phyloP scores from a whole-genome alignment of 2,797 vertebrate species.

The Malurus leucopterus region DNA sequence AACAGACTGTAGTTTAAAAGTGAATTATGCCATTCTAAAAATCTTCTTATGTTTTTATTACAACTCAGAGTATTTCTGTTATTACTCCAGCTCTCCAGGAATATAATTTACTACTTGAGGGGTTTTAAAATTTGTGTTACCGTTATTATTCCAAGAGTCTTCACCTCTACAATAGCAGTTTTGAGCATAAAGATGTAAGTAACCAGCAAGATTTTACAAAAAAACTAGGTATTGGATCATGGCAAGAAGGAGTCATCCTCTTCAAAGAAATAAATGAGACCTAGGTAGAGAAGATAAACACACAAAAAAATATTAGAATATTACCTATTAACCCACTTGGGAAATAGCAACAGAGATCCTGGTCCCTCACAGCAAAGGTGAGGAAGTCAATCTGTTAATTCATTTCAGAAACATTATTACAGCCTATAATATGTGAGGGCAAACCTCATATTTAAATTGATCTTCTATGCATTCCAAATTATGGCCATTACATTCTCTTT shows the following conservation, averaged over 20 bases:
- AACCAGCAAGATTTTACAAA: not conserved
- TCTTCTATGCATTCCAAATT: not conserved
- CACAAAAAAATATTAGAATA: not conserved
- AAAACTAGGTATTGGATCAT: not conserved
- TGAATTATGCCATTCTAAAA: conserved; percentile 27
- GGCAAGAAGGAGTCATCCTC: not conserved
- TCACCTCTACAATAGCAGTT: not conserved
- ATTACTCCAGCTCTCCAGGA: not conserved
- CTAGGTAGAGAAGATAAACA: not conserved
- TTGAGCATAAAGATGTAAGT: not conserved
- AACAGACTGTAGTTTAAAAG: conserved; percentile 17
- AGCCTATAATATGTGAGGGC: not conserved
- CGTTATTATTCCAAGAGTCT: not conserved
- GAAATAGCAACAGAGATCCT: not conserved
- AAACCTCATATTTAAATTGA: not conserved
- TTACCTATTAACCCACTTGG: not conserved
- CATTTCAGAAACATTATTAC: not conserved
- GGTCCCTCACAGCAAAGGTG: not conserved
- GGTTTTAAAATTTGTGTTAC: not conserved
- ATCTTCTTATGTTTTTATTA: conserved; percentile 20
- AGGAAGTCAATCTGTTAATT: not conserved
- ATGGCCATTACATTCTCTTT: not conserved
- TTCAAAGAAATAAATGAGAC: not conserved
- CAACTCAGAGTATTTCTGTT: not conserved
- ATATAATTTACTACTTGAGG: not conserved